These are phyloP conservation scores for Naja naja DNA, from an alignment of 2,113 vertebrate genomes.

Conservation along the genomic window DNA sequence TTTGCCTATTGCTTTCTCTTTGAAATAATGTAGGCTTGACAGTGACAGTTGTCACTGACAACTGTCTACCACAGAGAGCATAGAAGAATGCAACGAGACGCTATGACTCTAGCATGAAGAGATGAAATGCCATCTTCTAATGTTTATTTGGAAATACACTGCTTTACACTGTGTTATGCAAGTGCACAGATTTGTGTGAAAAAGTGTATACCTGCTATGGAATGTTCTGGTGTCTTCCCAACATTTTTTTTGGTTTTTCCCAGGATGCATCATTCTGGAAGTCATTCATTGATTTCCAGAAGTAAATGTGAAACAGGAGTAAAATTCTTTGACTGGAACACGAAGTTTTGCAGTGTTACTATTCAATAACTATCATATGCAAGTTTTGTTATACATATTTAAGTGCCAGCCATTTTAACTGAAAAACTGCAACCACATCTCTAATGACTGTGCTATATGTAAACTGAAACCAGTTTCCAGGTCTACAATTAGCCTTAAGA, in stretches of 20 bases:
- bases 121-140: too few species aligned
- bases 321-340: background rate
- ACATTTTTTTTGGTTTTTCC: background rate
- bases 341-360: background rate
- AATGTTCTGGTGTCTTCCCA: background rate
- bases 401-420: background rate
- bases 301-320: background rate
- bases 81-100: background rate
- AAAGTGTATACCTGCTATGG: background rate
- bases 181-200: background rate
- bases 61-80: background rate
- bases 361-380: background rate
- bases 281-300: background rate
- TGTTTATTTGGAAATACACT: background rate
- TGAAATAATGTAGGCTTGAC: background rate
- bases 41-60: background rate
- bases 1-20: background rate
- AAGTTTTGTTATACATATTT: background rate
- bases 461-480: background rate
- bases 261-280: background rate
- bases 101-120: background rate
- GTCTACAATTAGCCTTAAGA: background rate
- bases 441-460: background rate
- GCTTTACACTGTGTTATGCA: background rate
- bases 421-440: background rate